Conservation (phyloP, 2,888 invertebrate genomes). For the Trissolcus brochymenae region DNA sequence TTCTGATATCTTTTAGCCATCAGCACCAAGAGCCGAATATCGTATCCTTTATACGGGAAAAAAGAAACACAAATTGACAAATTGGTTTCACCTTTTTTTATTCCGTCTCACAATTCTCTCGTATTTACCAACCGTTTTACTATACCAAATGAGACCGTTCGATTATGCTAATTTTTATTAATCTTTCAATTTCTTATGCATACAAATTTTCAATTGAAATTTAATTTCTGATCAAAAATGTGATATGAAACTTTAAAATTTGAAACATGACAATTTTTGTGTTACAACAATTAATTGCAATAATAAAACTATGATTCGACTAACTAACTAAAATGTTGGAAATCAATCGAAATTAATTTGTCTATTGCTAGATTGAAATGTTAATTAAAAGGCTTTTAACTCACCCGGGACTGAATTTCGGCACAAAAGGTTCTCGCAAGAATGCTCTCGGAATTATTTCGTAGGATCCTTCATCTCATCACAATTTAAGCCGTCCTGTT, state of each 20-base stretch:
- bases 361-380: not conserved
- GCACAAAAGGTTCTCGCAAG: slow-evolving; percentile 17
- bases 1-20: slow-evolving; percentile 53
- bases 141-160: no score
- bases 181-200: no score
- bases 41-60: slow-evolving; percentile 31
- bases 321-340: no score
- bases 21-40: slow-evolving; percentile 49
- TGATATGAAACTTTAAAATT: no score
- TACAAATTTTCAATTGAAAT: no score
- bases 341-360: not conserved
- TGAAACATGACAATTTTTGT: no score
- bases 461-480: slow-evolving; percentile 37
- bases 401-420: not conserved
- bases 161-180: not conserved
- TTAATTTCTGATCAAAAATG: no score
- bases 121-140: slow-evolving; percentile 22
- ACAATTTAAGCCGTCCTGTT: slow-evolving; percentile 54
- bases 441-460: slow-evolving; percentile 35
- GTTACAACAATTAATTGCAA: no score
- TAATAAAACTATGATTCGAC: no score
- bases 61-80: slow-evolving; percentile 53
- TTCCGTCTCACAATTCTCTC: slow-evolving; percentile 20
- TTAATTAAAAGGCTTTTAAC: not conserved
- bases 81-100: slow-evolving; percentile 47